Percentiles rank a stretch among this genome's conserved stretches.
These are phyloP conservation scores for Fratercula arctica DNA, from an alignment of 2,797 vertebrate species.

Conservation along the genomic window DNA sequence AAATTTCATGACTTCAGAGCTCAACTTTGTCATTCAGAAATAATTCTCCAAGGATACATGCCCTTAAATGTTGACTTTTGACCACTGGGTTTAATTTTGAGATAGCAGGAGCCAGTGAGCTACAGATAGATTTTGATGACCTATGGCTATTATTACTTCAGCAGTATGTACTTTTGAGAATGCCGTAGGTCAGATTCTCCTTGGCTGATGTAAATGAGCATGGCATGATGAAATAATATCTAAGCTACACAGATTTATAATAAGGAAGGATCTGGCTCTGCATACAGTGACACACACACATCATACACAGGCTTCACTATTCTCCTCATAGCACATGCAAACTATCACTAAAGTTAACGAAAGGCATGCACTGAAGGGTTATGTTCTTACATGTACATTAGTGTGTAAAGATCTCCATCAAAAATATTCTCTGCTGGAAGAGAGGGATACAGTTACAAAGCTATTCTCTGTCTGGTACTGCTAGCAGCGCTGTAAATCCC, in stretches of 20 bases:
- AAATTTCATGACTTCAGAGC: constrained; percentile 15
- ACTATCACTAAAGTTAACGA: not conserved
- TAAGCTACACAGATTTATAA: not conserved
- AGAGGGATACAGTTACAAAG: constrained; percentile 42
- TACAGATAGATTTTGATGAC: not conserved
- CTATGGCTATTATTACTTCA: not conserved
- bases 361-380: not conserved
- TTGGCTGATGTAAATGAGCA: not conserved
- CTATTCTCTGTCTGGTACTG: constrained; percentile 42
- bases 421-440: constrained; percentile 41
- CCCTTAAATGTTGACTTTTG: not conserved
- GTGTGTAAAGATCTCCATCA: constrained; percentile 36
- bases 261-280: not conserved
- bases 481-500: constrained; percentile 46
- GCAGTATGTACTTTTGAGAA: not conserved
- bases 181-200: not conserved
- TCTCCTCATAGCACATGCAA: not conserved
- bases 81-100: not conserved
- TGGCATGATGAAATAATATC: not conserved
- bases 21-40: constrained; percentile 26
- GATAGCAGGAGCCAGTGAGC: not conserved
- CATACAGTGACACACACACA: not conserved
- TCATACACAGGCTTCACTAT: not conserved
- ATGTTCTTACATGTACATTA: constrained; percentile 35
- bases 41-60: not conserved